Percentiles rank a stretch among this genome's conserved stretches.
These are phyloP conservation scores for Saccostrea echinata DNA, from an alignment of 1,140 invertebrate species.

Conservation along the genomic window DNA sequence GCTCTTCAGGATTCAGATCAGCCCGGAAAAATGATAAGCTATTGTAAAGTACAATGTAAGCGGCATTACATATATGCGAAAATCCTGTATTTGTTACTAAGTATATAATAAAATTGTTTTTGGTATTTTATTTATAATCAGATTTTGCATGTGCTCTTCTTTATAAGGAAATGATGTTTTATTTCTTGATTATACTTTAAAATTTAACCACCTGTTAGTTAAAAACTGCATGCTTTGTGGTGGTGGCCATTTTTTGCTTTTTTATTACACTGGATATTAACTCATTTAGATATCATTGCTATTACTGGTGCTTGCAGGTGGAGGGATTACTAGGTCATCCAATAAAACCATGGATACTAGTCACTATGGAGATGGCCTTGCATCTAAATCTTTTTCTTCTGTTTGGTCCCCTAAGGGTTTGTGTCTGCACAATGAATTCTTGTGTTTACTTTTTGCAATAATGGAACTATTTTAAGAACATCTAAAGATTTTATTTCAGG, in stretches of 20 bases:
- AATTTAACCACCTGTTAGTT: neutral
- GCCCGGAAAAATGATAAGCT: too few species aligned
- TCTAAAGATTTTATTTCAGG: neutral
- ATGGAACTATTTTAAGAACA: neutral
- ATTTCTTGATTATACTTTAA: neutral
- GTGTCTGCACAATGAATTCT: constrained; percentile 30
- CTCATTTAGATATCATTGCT: constrained; percentile 4
- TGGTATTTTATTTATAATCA: neutral
- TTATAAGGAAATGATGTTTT: neutral
- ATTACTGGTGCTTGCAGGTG: constrained; percentile 37
- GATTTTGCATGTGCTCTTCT: constrained; percentile 19
- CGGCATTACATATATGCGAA: neutral
- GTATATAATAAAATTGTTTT: neutral
- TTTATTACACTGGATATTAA: neutral
- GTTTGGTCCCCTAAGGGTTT: constrained; percentile 57
- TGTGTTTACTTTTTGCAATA: neutral
- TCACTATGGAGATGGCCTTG: constrained; percentile 38
- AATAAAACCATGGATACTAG: constrained; percentile 34
- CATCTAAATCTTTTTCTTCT: constrained; percentile 31
- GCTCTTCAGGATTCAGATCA: too few species aligned
- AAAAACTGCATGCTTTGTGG: neutral
- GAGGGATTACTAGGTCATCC: constrained; percentile 24
- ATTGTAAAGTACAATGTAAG: too few species aligned
- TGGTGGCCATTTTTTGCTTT: constrained; percentile 12
- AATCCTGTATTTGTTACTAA: neutral